Base-by-base conservation (phyloP, 2,797 vertebrate genomes). In the Lepilemur ruficaudatus region DNA sequence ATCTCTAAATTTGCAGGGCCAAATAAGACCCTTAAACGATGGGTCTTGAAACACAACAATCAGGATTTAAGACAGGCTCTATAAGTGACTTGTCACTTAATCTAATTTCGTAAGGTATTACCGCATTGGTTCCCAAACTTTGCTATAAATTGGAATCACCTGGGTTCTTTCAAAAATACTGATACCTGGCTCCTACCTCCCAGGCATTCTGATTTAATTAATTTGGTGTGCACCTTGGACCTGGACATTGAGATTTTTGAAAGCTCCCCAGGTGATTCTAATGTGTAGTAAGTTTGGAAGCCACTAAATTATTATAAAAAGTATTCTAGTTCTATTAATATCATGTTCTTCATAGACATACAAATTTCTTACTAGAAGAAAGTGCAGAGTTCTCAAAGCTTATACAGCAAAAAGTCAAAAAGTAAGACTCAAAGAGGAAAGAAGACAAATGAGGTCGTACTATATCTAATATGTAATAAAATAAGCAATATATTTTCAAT, bases 161-260 rank as follows among this genome's bases (percentile, higher is more conserved):
- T 50, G 4, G 11, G 11, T 81, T 85, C 41, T 85, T 93, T 78
- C 8, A 50, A 89, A 65, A 96, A 41, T 85, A 95, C 14, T 30
- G 15, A 73, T 38, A 78, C 12, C 17, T 23, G 20, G 23, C 41
- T 69, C 43, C 55, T 15, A 75, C 0, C 0, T 4, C 18, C n/a
- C 9, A 41, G 11, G 72, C 20, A 88, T 61, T 83, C 43, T 32
- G 14, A 96, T 90, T 91, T 89, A 93, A 95, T 87, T 84, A 95
- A 63, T 17, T 84, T 13, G 14, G 30, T 20, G 23, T 80, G 6
- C 48, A 35, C 93, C 32, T 50, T 30, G 10, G 35, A 95, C 32
- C 50, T 25, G 15, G 28, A 84, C 52, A 81, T 0, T 65, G 41
- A 89, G 23, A 52, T 35, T 57, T 83, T 65, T 79, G 25, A 50